Conservation (phyloP, 2,888 invertebrate genomes). For the Brenthis daphne region DNA sequence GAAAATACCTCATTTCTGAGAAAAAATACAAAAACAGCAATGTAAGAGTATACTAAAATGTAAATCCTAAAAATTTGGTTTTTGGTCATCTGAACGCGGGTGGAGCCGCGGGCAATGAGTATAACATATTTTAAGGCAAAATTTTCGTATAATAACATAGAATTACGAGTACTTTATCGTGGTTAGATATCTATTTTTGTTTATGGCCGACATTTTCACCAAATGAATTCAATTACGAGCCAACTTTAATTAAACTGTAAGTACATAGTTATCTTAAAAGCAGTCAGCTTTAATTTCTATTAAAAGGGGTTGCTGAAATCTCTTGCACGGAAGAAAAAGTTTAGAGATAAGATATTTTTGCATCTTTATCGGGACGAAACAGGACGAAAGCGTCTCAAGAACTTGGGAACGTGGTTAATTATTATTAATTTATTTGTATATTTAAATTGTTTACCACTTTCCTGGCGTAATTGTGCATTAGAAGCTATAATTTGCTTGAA, state of each 20-base stretch:
- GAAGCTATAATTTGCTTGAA: no score
- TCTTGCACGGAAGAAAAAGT: conserved; percentile 70
- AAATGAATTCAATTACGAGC: conserved; percentile 18
- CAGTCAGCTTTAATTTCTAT: conserved; percentile 71
- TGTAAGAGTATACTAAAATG: no score
- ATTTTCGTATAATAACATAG: neutral
- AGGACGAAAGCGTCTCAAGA: conserved; percentile 47
- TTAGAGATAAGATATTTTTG: conserved; percentile 75
- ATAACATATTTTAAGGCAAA: neutral
- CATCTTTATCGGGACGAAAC: conserved; percentile 53
- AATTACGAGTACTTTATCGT: neutral
- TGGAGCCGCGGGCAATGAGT: neutral
- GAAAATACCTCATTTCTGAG: no score
- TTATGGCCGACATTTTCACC: conserved; percentile 1
- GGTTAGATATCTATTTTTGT: neutral
- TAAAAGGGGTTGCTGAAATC: conserved; percentile 60
- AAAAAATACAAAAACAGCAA: no score
- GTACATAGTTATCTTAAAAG: conserved; percentile 68
- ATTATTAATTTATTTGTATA: conserved; percentile 56
- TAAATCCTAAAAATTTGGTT: no score
- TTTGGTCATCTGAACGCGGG: no score
- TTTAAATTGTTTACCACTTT: conserved; percentile 47
- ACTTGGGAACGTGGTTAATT: conserved; percentile 59
- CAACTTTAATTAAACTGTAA: conserved; percentile 61
- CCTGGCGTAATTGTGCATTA: no score